Percentiles rank a stretch among this genome's conserved stretches.
Evolutionary conservation across 2,113 vertebrate genomes (phyloP).

Genomic region (Cnemophilus loriae): DNA sequence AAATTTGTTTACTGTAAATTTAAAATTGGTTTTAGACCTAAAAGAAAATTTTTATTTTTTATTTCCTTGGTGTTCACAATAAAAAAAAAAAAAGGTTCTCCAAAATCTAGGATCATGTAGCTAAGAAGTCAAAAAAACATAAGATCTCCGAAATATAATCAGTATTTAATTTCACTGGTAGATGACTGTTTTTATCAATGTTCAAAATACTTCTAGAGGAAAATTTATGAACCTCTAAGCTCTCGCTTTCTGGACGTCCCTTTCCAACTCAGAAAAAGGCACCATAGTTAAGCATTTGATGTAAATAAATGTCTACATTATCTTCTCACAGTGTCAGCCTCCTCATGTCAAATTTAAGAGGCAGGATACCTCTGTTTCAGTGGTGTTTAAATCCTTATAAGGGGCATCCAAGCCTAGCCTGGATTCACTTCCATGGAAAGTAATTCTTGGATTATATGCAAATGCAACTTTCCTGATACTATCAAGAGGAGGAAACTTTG

Average conservation of each 20-base stretch:
- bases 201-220: not conserved
- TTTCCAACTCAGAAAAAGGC: not conserved
- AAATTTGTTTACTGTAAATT: not conserved
- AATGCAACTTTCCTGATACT: not conserved
- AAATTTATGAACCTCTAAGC: not conserved
- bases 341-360: not conserved
- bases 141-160: not conserved
- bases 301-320: not conserved
- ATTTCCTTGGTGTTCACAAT: not conserved
- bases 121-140: not conserved
- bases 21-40: accelerated
- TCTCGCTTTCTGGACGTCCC: not conserved
- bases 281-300: not conserved
- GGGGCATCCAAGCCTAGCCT: not conserved
- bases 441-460: not conserved
- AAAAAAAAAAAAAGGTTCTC: not conserved
- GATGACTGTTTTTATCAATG: not conserved
- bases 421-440: not conserved
- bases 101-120: not conserved
- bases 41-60: not conserved
- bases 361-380: not conserved
- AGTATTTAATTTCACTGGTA: not conserved
- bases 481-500: not conserved
- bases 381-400: not conserved
- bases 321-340: not conserved